Evolutionary conservation across 2,797 vertebrate species (phyloP), one percentile per base, ranked within the genome.

Genomic region (Chelon auratus): DNA sequence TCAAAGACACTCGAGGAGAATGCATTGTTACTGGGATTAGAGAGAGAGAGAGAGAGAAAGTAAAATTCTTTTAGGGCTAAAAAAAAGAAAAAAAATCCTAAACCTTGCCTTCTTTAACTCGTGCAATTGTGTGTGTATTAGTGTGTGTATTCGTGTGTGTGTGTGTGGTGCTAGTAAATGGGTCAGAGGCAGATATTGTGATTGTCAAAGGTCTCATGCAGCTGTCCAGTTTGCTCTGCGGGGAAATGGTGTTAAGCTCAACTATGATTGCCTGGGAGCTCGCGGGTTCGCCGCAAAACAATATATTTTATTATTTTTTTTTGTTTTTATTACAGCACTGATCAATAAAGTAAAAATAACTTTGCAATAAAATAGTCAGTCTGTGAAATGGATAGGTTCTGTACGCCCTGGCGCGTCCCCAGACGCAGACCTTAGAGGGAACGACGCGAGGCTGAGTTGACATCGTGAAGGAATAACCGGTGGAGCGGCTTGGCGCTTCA

Each of bases 311-410:
- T 26, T 26, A 26, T 26, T 26, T 33, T 33, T 3, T 33, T 33
- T 33, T 3, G 24, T 33, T 33, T 33, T 33, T 33, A 33, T 33
- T 33, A 33, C 7, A 33, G 70, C 37, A 24, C 20, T 69, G 62
- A 85, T 87, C 72, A 82, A 83, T 80, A 65, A 12, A 43, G 42
- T 71, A 76, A 84, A 84, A 88, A 84, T 81, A 77, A 72, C 66
- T 77, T 62, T 48, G 52, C 51, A 60, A 52, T 60, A 55, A 76
- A 76, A 76, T 43, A 36, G 57, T 67, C 59, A 62, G 78, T 72
- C 59, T 59, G 60, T 76, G 59, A 69, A 62, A 64, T 67, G 72
- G 72, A 68, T 15, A 63, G 57, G 30, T 75, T 77, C 5, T 33
- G 30, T 7, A 33, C 77, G 77, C 76, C 33, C 56, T 73, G 72